phyloP scores from a whole-genome alignment of 2,113 vertebrate genomes.

The Smithornis capensis region DNA sequence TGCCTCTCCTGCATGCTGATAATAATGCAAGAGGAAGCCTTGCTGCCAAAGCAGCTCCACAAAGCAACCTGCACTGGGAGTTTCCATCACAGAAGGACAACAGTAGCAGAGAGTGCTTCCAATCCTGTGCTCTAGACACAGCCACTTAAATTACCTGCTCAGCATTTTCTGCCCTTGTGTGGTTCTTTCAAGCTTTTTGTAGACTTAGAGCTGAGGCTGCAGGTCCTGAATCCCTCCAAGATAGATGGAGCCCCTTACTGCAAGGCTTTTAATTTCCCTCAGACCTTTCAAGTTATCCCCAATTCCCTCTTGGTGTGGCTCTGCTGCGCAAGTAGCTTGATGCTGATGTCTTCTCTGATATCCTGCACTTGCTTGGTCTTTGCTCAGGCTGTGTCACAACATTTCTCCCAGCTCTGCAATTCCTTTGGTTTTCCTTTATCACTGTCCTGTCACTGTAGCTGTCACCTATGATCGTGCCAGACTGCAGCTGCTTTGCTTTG shows the following conservation, averaged over 20 bases:
- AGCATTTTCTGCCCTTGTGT: background rate
- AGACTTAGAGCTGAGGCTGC: background rate
- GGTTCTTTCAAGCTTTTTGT: background rate
- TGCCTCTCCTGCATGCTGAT: background rate
- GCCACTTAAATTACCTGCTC: background rate
- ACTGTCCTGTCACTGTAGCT: background rate
- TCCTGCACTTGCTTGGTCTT: background rate
- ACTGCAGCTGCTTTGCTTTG: background rate
- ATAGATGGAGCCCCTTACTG: background rate
- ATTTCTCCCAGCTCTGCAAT: background rate
- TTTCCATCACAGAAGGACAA: background rate
- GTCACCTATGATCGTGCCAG: background rate
- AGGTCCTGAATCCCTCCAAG: background rate
- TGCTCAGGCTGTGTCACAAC: background rate
- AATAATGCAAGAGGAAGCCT: background rate
- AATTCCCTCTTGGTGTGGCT: accelerated
- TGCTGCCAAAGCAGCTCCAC: background rate
- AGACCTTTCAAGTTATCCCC: background rate
- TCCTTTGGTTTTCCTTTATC: background rate
- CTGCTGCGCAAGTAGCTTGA: background rate
- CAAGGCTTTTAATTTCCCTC: background rate
- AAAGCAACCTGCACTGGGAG: background rate
- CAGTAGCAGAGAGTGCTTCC: background rate
- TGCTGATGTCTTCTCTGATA: background rate
- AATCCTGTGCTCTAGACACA: background rate